Percentiles rank a stretch among this genome's conserved stretches.
These are phyloP conservation scores for Nylanderia fulva DNA, from an alignment of 1,140 invertebrate genomes.

Conservation along the genomic window DNA sequence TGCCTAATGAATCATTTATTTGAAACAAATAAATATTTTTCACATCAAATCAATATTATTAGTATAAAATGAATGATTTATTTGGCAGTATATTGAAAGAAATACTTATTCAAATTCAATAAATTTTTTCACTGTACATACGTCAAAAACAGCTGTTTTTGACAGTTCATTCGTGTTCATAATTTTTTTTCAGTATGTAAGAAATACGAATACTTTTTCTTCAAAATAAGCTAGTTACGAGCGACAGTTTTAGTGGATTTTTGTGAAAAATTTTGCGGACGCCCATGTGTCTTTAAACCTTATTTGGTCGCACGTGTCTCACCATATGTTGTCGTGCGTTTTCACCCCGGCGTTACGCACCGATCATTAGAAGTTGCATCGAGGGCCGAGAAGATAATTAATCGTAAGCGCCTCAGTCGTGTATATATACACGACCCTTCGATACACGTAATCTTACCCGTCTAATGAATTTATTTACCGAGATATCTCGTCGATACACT, in stretches of 20 bases:
- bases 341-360: conserved; percentile 51
- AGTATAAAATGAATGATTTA: too few relatives aligned
- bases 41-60: too few relatives aligned
- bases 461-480: conserved; percentile 39
- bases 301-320: conserved; percentile 70
- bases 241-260: background rate
- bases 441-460: conserved; percentile 1
- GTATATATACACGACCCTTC: background rate
- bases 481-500: background rate
- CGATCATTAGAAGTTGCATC: conserved; percentile 48
- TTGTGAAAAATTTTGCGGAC: background rate
- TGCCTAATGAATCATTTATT: too few relatives aligned
- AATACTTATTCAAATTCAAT: too few relatives aligned
- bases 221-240: background rate
- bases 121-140: too few relatives aligned
- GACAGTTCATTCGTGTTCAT: too few relatives aligned
- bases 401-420: background rate
- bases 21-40: too few relatives aligned
- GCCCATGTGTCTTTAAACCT: conserved; percentile 33
- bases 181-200: too few relatives aligned
- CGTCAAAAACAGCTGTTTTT: too few relatives aligned
- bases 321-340: conserved; percentile 67
- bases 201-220: background rate
- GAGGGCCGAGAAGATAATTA: conserved; percentile 38
- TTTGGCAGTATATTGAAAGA: too few relatives aligned